These are phyloP conservation scores for Kuschelorhynchus macadamiae DNA, from an alignment of 2,888 invertebrate genomes.

Conservation along the genomic window DNA sequence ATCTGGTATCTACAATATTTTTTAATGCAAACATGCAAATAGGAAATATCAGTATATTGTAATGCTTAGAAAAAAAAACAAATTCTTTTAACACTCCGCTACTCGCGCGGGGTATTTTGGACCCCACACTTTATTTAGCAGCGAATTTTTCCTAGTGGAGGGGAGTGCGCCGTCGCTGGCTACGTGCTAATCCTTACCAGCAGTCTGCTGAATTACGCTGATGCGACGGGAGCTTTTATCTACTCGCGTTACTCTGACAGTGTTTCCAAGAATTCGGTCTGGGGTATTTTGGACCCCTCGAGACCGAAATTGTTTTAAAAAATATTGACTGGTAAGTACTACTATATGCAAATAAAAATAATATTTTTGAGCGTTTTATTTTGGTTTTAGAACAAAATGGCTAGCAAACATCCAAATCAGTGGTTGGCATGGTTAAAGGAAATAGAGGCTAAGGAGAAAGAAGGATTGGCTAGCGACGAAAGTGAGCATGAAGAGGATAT, in stretches of 20 bases:
- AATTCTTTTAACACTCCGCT: slow-evolving; percentile 1
- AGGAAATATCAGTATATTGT: too few relatives aligned
- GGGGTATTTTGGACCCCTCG: slow-evolving; percentile 1
- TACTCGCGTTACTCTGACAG: neutral
- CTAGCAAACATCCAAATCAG: neutral
- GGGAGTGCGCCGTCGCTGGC: neutral
- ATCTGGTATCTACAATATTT: too few relatives aligned
- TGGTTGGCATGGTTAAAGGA: neutral
- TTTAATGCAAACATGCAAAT: too few relatives aligned
- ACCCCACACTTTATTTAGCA: neutral
- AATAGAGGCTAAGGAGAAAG: neutral
- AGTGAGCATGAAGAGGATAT: neutral
- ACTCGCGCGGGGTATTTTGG: slow-evolving; percentile 17
- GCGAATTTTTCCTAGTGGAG: slow-evolving; percentile 6
- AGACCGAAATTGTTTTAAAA: slow-evolving; percentile 7
- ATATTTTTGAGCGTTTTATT: neutral
- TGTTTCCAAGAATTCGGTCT: slow-evolving; percentile 1
- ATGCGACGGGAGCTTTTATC: neutral
- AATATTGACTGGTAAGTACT: neutral
- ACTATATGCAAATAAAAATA: neutral
- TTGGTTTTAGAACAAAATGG: neutral
- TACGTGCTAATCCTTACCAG: slow-evolving; percentile 7
- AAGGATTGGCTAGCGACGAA: neutral
- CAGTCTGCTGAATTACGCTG: slow-evolving; percentile 5
- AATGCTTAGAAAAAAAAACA: too few relatives aligned